Conservation (phyloP, 2,888 invertebrate species). For the Scelioninae gen. 1 region DNA sequence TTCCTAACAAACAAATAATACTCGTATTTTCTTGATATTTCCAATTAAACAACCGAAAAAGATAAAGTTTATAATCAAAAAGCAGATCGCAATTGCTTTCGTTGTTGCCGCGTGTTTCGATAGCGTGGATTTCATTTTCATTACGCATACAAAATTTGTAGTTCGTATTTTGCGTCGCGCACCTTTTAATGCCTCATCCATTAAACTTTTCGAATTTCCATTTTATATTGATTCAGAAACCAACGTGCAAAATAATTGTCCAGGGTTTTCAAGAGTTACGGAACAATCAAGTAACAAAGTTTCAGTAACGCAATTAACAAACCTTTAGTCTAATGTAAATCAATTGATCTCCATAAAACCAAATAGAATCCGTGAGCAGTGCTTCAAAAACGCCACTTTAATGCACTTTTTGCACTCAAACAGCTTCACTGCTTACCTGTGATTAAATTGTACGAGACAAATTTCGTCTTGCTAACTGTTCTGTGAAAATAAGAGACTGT, state of each 20-base stretch:
- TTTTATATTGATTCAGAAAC: conserved; percentile 48
- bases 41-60: conserved; percentile 14
- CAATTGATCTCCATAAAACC: conserved; percentile 40
- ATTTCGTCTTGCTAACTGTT: conserved; percentile 6
- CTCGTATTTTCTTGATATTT: neutral
- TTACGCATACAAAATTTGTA: conserved; percentile 11
- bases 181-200: conserved; percentile 21
- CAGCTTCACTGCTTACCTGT: neutral
- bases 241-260: conserved; percentile 38
- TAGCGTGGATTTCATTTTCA: conserved; percentile 18
- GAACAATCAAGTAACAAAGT: conserved; percentile 41
- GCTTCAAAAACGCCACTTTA: conserved; percentile 33
- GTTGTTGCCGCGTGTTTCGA: conserved; percentile 3
- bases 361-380: conserved; percentile 17
- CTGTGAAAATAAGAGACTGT: neutral
- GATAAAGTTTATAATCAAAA: conserved; percentile 9
- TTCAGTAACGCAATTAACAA: conserved; percentile 41
- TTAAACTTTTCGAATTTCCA: conserved; percentile 29
- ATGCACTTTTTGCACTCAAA: neutral
- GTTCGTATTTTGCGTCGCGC: conserved; percentile 4
- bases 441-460: conserved; percentile 2
- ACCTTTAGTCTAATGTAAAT: conserved; percentile 48
- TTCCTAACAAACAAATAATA: neutral
- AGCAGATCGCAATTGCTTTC: conserved; percentile 12
- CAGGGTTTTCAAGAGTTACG: conserved; percentile 31